phyloP scores from a whole-genome alignment of 2,113 vertebrate species.

The Psophia crepitans region DNA sequence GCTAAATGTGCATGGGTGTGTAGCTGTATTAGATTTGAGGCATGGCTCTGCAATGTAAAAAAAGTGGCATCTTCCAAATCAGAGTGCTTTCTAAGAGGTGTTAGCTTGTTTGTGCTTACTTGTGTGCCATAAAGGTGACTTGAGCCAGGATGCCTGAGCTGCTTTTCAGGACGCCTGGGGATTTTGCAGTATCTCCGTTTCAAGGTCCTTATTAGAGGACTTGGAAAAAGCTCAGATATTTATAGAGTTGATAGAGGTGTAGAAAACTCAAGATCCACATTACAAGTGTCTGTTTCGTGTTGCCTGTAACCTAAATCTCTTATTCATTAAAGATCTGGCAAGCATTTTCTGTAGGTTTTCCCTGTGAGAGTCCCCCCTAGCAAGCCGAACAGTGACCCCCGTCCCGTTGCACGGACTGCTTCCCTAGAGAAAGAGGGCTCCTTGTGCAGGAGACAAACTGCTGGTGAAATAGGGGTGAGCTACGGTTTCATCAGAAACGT shows the following conservation, averaged over 20 bases:
- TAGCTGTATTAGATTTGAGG: not conserved
- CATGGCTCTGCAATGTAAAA: not conserved
- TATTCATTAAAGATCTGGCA: not conserved
- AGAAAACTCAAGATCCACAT: not conserved
- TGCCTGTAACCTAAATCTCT: not conserved
- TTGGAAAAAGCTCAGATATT: not conserved
- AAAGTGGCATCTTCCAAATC: not conserved
- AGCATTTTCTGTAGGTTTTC: not conserved
- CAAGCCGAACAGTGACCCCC: rapidly evolving
- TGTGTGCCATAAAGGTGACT: not conserved
- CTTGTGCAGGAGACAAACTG: not conserved
- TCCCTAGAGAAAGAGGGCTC: not conserved
- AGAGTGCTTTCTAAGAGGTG: not conserved
- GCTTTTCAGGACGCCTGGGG: not conserved
- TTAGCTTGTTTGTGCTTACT: not conserved
- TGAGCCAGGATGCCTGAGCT: not conserved
- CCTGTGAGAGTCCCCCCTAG: not conserved
- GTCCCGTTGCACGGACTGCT: rapidly evolving
- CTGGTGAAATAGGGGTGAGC: not conserved
- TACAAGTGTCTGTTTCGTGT: not conserved
- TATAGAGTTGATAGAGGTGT: not conserved
- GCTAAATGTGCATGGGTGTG: not conserved
- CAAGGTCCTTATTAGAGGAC: not conserved
- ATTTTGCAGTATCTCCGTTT: not conserved
- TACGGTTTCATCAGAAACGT: not conserved